phyloP scores from a whole-genome alignment of 2,888 invertebrate species.

The Lochmaea capreae region DNA sequence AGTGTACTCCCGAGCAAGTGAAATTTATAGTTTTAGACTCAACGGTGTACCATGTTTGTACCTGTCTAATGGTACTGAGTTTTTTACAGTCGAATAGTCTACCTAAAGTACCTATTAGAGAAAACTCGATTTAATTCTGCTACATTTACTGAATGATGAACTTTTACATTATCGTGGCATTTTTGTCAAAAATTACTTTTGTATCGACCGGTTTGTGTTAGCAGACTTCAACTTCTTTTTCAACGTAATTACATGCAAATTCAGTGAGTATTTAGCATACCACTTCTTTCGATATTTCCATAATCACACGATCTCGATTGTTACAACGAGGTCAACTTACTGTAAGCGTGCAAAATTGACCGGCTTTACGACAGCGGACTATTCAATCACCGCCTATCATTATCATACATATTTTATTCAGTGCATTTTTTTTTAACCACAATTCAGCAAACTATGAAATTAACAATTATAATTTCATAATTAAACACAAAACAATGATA shows the following conservation, averaged over 20 bases:
- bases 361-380: background rate
- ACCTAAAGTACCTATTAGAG: too few relatives aligned
- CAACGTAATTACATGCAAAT: background rate
- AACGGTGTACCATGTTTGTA: too few relatives aligned
- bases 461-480: conserved; percentile 41
- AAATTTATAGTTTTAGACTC: too few relatives aligned
- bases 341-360: background rate
- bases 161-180: too few relatives aligned
- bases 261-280: background rate
- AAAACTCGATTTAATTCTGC: too few relatives aligned
- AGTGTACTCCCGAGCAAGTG: too few relatives aligned
- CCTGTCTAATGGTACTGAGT: too few relatives aligned
- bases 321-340: conserved; percentile 6
- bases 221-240: too few relatives aligned
- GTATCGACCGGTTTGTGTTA: too few relatives aligned
- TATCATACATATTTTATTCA: background rate
- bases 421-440: background rate
- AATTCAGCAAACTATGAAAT: conserved; percentile 37
- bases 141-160: too few relatives aligned
- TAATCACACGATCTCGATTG: background rate
- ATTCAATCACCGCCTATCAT: background rate
- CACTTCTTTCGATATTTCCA: background rate
- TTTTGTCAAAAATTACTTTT: background rate
- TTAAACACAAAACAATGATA: conserved; percentile 38
- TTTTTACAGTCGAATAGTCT: too few relatives aligned